Evolutionary conservation across 1,140 invertebrate genomes (phyloP), one percentile per base, ranked within the genome.

Genomic region (Aphelinus certus): DNA sequence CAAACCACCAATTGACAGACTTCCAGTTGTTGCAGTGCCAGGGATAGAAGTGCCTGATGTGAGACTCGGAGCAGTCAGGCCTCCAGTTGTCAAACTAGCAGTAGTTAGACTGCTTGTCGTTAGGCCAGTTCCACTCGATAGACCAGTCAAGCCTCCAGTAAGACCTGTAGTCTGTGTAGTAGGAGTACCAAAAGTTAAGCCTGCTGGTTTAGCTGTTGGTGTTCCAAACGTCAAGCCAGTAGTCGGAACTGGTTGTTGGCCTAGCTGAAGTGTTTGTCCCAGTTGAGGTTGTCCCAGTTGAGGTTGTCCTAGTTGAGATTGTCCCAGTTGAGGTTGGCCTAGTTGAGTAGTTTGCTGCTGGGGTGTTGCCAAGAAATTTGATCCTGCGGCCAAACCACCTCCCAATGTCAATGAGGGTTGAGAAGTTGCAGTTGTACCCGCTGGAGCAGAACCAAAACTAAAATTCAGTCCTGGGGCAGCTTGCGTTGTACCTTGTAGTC

Each of bases 381-480:
- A 53, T 26, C 53, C 42, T 7, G 61, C 58, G 53, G 49, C 7
- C 2, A 53, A 57, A 0, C 45, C 64, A 2, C 45, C 45, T 43
- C 26, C 47, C 5, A 68, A 47, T 2, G 64, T 66, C 64, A 80
- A 70, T 47, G 81, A 71, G 0, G 79, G 70, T 26, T 78, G 73
- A 65, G 75, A 76, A n/a, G 73, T 68, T 73, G 45, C n/a, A 1
- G 62, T 2, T 2, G 55, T 7, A 43, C n/a, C 10, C 58, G 67
- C 48, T 62, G 47, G 62, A 57, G 65, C 5, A 58, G 7, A 68
- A 9, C 81, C 79, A 72, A 86, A 86, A 78, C 76, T 80, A 57
- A 86, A 86, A 76, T 80, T 85, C 7, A 81, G 77, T 0, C 77
- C 62, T 51, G 79, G 71, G 4, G 80, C 75, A 5, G 81, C 76